Conservation (phyloP, 2,888 invertebrate genomes). For the Sussaba pulchella region DNA sequence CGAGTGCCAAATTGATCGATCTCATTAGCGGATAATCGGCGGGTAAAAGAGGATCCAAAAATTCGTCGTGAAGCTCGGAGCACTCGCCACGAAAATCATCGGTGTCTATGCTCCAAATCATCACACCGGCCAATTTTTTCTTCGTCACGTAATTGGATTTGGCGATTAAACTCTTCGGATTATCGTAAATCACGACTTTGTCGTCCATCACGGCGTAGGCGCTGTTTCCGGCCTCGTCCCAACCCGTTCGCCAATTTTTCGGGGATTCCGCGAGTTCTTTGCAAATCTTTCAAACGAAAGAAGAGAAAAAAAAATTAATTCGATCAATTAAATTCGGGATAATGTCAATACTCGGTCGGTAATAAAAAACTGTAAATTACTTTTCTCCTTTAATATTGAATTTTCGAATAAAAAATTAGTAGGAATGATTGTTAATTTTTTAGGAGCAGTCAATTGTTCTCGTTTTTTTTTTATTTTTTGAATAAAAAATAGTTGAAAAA, state of each 20-base stretch:
- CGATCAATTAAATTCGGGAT: neutral
- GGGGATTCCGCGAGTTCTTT: constrained; percentile 69
- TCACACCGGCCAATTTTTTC: constrained; percentile 89
- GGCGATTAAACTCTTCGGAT: constrained; percentile 89
- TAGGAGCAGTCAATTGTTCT: no score
- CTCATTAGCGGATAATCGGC: constrained; percentile 90
- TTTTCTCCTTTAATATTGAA: no score
- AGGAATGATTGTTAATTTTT: no score
- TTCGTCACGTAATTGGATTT: constrained; percentile 72
- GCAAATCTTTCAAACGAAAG: constrained; percentile 76
- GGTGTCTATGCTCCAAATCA: constrained; percentile 96
- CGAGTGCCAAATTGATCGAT: constrained; percentile 89
- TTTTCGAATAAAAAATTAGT: no score
- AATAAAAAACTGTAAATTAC: no score
- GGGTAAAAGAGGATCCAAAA: constrained; percentile 64
- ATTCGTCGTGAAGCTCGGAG: constrained; percentile 69
- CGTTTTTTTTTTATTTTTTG: no score
- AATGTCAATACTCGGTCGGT: neutral
- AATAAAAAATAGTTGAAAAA: no score
- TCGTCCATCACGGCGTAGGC: constrained; percentile 87
- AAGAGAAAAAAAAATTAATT: constrained; percentile 28
- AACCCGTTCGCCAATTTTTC: constrained; percentile 87
- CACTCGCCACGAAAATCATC: constrained; percentile 93
- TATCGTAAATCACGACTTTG: constrained; percentile 91
- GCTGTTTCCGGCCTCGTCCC: constrained; percentile 89